Conservation (phyloP, 2,888 invertebrate genomes). For the Drosophila anomalipes region DNA sequence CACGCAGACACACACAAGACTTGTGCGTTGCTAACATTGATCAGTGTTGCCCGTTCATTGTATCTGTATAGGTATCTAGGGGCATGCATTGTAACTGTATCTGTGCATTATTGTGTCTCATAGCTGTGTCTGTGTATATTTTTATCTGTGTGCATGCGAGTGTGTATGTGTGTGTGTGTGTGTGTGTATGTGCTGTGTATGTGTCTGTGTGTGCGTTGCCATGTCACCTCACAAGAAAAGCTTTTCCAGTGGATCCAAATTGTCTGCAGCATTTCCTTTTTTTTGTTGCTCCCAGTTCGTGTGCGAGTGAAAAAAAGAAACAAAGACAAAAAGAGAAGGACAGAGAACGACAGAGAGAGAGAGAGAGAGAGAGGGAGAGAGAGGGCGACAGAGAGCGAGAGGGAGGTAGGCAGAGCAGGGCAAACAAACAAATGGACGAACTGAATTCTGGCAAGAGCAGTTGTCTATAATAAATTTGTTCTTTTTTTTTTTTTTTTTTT, state of each 20-base stretch:
- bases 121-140: constrained; percentile 1
- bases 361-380: not conserved
- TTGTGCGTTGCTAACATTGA: constrained; percentile 45
- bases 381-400: not conserved
- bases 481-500: not conserved
- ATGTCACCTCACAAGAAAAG: constrained; percentile 52
- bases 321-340: not conserved
- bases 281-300: not conserved
- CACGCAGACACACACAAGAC: not conserved
- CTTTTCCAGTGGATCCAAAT: constrained; percentile 62
- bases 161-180: not conserved
- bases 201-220: constrained; percentile 41
- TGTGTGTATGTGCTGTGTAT: constrained; percentile 2
- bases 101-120: constrained; percentile 6
- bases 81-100: constrained; percentile 21
- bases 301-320: not conserved
- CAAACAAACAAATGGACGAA: constrained; percentile 32
- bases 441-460: constrained; percentile 59
- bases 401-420: not conserved
- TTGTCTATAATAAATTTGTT: constrained; percentile 73
- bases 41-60: constrained; percentile 46
- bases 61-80: constrained; percentile 14
- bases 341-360: too few species aligned
- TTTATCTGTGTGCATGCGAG: not conserved
- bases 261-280: constrained; percentile 48